Percentiles rank a stretch among this genome's conserved stretches.
Evolutionary conservation across 1,140 invertebrate species (phyloP).

Genomic region (Tyrophagus putrescentiae): DNA sequence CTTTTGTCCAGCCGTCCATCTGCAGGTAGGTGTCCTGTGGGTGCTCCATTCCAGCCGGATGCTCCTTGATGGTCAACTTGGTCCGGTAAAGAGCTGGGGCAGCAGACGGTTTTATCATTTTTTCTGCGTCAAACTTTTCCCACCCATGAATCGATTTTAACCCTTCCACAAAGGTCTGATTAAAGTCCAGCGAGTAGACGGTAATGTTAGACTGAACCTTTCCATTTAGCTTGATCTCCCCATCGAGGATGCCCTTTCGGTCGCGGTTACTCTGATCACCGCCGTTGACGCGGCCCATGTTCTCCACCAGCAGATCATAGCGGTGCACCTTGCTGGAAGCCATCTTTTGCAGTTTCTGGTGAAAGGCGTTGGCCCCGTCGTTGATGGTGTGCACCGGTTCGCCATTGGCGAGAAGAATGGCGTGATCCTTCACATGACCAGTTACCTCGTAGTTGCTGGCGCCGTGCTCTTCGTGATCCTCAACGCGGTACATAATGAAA

Average conservation of each 20-base stretch:
- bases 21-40: conserved; percentile 48
- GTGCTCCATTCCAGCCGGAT: no score
- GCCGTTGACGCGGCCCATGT: conserved; percentile 24
- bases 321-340: conserved; percentile 38
- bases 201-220: neutral
- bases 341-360: conserved; percentile 29
- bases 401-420: neutral
- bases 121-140: neutral
- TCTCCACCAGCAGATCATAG: conserved; percentile 36
- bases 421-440: neutral
- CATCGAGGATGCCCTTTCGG: conserved; percentile 43
- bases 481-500: conserved; percentile 1
- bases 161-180: neutral
- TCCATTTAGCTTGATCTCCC: neutral
- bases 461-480: neutral
- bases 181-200: neutral
- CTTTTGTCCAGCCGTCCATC: conserved; percentile 52
- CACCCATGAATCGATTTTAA: neutral
- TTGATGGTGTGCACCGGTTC: neutral
- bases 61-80: no score
- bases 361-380: neutral
- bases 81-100: neutral
- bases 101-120: neutral
- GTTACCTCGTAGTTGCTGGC: neutral
- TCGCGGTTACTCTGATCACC: conserved; percentile 42